Evolutionary conservation across 2,888 invertebrate species (phyloP).

Genomic region (Belgica antarctica): DNA sequence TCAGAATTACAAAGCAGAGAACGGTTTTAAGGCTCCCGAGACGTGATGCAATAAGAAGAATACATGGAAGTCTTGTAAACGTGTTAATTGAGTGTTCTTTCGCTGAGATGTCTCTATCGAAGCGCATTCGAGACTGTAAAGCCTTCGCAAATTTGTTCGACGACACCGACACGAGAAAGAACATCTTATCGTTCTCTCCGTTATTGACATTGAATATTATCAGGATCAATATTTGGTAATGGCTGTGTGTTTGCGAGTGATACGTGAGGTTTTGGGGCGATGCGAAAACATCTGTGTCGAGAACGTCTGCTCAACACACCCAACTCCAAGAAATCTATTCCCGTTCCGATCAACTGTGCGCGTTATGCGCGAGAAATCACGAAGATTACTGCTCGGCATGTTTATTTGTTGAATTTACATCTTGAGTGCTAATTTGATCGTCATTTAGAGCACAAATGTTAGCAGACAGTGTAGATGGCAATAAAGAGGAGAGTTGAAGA

Average conservation of each 20-base stretch:
- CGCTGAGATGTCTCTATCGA: neutral
- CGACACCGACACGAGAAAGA: neutral
- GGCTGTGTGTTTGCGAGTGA: neutral
- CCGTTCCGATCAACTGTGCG: neutral
- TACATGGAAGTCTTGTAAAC: neutral
- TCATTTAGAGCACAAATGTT: no score
- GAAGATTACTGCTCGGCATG: no score
- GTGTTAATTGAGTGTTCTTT: constrained; percentile 21
- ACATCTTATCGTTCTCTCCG: constrained; percentile 12
- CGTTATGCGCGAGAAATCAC: neutral
- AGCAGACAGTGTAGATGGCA: no score
- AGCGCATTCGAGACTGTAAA: neutral
- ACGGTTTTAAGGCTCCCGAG: neutral
- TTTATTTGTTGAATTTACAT: neutral
- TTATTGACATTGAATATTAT: constrained; percentile 32
- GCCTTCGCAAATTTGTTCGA: neutral
- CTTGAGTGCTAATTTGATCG: neutral
- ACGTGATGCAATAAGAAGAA: neutral
- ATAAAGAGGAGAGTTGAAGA: no score
- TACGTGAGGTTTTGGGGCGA: neutral
- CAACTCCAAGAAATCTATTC: no score
- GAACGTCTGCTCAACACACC: no score
- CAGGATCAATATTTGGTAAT: constrained; percentile 25
- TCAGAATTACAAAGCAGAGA: no score
- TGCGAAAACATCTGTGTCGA: no score